Evolutionary conservation across 2,888 invertebrate species (phyloP), one percentile per base, ranked within the genome.

Genomic region (Drosophila anomelani): DNA sequence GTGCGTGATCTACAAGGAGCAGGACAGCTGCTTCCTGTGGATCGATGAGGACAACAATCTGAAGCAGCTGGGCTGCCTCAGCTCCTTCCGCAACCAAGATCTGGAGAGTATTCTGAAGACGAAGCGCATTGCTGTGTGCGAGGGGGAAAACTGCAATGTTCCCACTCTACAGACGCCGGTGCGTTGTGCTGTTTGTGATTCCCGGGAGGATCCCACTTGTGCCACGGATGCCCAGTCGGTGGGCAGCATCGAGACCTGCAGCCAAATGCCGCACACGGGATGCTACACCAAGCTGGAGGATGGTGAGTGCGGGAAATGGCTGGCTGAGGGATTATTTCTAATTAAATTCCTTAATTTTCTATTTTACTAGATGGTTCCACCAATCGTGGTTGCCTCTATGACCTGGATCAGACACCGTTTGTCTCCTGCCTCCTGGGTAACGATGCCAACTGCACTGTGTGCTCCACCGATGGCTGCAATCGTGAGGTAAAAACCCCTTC

Each of bases 11-110:
- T 88, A 91, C 49, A 90, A 88, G 56, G 73, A 81, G 3, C 58
- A 82, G 9, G 91, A 91, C 49, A 79, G 89, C 47, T 92, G 92
- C 57, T 92, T 79, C 75, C 55, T 80, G 2, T 77, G 79, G 80
- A 78, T 90, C 34, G 87, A 90, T 54, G 79, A 75, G 4, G 39
- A 73, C 0, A 91, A 89, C 59, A 86, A 68, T 62, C 62, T 91
- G n/a, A 44, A 63, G 2, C 78, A 90, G 49, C 70, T 90, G 76
- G 92, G 91, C 29, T 92, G 92, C 43, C 54, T 91, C 8, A 89
- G 91, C 75, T 85, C 85, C 6, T 90, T 91, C 86, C 85, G 84
- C 32, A 78, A 61, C 41, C 90, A 90, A 59, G 80, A 81, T 10
- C 17, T 90, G 41, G 81, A 84, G 17, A 81, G 75, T 26, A 79